These are phyloP conservation scores for Spheniscus humboldti DNA, from an alignment of 2,797 vertebrate genomes.

Conservation along the genomic window DNA sequence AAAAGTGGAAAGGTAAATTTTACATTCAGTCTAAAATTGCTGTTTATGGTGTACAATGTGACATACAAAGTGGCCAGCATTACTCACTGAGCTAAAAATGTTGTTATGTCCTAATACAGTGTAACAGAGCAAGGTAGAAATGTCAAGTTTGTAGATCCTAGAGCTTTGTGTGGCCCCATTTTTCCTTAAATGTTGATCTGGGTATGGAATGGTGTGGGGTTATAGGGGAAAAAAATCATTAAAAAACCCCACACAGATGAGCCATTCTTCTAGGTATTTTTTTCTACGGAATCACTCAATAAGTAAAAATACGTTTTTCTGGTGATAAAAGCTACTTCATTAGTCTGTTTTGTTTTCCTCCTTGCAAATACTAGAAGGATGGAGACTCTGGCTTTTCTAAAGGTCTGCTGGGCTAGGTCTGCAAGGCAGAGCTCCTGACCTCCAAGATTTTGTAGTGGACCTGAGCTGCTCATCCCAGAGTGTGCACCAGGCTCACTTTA, in stretches of 20 bases:
- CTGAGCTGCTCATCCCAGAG: background rate
- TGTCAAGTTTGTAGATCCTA: background rate
- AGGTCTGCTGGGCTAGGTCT: background rate
- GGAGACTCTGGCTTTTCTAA: background rate
- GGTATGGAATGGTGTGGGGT: background rate
- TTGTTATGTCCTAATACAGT: background rate
- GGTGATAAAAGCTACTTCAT: background rate
- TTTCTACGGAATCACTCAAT: background rate
- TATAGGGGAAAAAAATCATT: background rate
- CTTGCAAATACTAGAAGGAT: background rate
- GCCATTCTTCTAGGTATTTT: background rate
- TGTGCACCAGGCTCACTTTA: accelerated
- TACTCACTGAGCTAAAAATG: background rate
- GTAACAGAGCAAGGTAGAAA: background rate
- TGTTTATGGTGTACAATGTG: background rate
- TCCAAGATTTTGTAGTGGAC: background rate
- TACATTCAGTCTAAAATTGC: background rate
- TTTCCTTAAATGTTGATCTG: background rate
- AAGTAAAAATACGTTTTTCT: background rate
- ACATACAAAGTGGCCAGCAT: background rate
- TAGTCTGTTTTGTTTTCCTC: background rate
- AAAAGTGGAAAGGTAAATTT: background rate
- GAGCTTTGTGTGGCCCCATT: background rate
- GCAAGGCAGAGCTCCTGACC: background rate
- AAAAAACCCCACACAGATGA: accelerated